Conservation (phyloP, 2,797 vertebrate species). For the Poecile montanus region DNA sequence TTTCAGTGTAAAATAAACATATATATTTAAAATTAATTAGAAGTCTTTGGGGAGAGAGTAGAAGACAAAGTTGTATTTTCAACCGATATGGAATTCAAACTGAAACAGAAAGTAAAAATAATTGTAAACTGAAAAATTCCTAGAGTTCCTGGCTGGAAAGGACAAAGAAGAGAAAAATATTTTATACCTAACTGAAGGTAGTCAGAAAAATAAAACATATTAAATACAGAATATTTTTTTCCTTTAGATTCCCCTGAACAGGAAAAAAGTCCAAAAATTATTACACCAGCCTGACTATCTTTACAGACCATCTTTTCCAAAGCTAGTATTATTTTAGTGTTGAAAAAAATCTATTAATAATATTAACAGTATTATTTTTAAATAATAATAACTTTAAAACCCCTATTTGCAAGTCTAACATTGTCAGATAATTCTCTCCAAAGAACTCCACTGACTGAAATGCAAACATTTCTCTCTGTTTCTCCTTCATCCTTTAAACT, state of each 20-base stretch:
- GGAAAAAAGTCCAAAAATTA: background rate
- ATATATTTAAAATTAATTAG: background rate
- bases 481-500: background rate
- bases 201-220: background rate
- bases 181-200: background rate
- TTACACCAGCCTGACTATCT: background rate
- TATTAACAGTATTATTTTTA: background rate
- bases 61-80: background rate
- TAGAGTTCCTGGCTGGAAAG: background rate
- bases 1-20: background rate
- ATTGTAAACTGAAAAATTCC: background rate
- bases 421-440: background rate
- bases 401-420: background rate
- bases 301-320: background rate
- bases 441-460: background rate
- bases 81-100: background rate
- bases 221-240: background rate
- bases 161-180: background rate
- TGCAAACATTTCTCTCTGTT: background rate
- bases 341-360: background rate
- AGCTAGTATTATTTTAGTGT: background rate
- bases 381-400: background rate
- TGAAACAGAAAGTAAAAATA: background rate
- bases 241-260: background rate
- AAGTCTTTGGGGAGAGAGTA: background rate